Evolutionary conservation across 37 sponge, comb jelly and placozoan species (phyloP).

Genomic region (Cliona cf. orientalis): DNA sequence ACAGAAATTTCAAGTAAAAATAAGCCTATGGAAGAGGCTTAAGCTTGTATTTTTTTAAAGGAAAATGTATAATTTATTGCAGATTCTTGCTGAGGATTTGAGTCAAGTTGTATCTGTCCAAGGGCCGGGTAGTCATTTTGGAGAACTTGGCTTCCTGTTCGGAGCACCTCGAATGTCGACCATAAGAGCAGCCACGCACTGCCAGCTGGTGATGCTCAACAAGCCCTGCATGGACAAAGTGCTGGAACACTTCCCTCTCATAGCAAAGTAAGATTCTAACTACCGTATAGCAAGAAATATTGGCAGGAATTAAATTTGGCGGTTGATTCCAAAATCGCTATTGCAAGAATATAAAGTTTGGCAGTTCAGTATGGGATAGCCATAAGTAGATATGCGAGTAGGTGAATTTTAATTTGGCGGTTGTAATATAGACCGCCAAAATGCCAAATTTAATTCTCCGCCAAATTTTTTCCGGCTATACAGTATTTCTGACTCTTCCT

Average conservation of each 20-base stretch:
- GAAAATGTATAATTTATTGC: not conserved
- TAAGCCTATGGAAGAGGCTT: not conserved
- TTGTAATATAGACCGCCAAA: not conserved
- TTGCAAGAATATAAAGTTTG: not conserved
- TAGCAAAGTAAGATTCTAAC: slow-evolving; percentile 41
- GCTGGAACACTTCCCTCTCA: slow-evolving; percentile 51
- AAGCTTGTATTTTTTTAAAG: not conserved
- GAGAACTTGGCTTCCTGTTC: slow-evolving; percentile 74
- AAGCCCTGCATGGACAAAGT: slow-evolving; percentile 49
- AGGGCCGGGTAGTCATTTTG: slow-evolving; percentile 77
- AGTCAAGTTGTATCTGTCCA: slow-evolving; percentile 58
- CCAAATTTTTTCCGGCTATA: not conserved
- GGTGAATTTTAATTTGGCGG: no score
- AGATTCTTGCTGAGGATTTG: slow-evolving; percentile 77
- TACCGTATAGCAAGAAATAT: not conserved
- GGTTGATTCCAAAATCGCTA: no score
- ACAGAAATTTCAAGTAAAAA: not conserved
- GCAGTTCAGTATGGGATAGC: not conserved
- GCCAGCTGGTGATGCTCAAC: slow-evolving; percentile 69
- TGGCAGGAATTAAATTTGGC: no score
- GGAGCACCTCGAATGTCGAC: slow-evolving; percentile 51
- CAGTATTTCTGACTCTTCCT: not conserved
- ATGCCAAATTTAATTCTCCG: no score
- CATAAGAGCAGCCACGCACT: slow-evolving; percentile 76
- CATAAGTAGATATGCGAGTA: no score